These are phyloP conservation scores for Toxostoma redivivum DNA, from an alignment of 2,113 vertebrate species.

Conservation along the genomic window DNA sequence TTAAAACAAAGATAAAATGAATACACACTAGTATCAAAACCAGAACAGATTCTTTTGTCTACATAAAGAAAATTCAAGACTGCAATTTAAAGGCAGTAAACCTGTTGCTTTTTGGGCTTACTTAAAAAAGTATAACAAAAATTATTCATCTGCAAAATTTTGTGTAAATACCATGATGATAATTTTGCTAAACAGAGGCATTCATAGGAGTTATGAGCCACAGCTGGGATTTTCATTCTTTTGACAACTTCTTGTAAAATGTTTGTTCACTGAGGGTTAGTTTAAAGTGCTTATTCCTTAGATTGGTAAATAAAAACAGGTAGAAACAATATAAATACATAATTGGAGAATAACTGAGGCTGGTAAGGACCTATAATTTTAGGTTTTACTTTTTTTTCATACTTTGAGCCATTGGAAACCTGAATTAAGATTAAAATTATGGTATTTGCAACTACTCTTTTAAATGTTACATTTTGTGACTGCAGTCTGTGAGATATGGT, in stretches of 20 bases:
- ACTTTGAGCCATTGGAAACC: not conserved
- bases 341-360: not conserved
- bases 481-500: not conserved
- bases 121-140: conserved; percentile 12
- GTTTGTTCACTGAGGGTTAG: not conserved
- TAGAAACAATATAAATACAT: not conserved
- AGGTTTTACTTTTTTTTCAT: not conserved
- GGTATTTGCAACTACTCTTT: not conserved
- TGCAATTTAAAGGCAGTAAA: not conserved
- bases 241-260: conserved; percentile 8
- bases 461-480: not conserved
- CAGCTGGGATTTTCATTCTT: not conserved
- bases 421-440: not conserved
- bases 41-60: not conserved
- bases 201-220: not conserved
- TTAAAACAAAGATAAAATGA: conserved; percentile 3
- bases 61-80: not conserved
- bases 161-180: not conserved
- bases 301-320: not conserved
- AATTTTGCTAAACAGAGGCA: conserved; percentile 8
- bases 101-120: not conserved
- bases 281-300: not conserved
- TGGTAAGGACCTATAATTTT: not conserved
- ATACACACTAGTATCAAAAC: not conserved
- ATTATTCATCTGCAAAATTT: conserved; percentile 11